Conservation (phyloP, 2,797 vertebrate species). For the Spinibarbus caldwelli region DNA sequence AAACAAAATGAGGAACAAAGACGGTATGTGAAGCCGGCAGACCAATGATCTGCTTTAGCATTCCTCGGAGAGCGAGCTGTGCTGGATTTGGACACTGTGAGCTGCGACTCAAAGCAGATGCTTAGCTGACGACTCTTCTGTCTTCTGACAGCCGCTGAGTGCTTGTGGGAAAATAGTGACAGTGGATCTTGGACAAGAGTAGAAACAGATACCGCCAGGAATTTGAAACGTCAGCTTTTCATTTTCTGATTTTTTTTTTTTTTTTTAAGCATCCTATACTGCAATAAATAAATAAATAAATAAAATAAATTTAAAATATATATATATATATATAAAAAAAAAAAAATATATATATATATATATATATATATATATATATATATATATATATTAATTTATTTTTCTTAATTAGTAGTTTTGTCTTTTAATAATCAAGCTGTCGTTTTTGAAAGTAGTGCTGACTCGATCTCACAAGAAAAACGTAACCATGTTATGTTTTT, state of each 20-base stretch:
- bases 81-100: conserved; percentile 11
- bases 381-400: no score
- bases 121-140: conserved; percentile 29
- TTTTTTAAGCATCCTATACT: neutral
- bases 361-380: no score
- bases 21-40: neutral
- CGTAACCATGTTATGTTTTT: no score
- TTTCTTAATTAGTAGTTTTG: neutral
- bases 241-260: conserved; percentile 44
- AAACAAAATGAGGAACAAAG: conserved; percentile 58
- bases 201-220: conserved; percentile 49
- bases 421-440: neutral
- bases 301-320: no score
- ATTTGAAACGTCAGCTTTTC: conserved; percentile 71
- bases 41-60: conserved; percentile 20
- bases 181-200: conserved; percentile 1
- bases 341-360: no score
- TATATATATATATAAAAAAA: no score
- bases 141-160: conserved; percentile 27
- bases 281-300: neutral
- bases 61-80: neutral
- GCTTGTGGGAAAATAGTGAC: conserved; percentile 35
- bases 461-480: no score
- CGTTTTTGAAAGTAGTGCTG: neutral
- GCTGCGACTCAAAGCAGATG: conserved; percentile 33